Evolutionary conservation across 2,113 vertebrate genomes (phyloP), one percentile per base, ranked within the genome.

Genomic region (Excalfactoria chinensis): DNA sequence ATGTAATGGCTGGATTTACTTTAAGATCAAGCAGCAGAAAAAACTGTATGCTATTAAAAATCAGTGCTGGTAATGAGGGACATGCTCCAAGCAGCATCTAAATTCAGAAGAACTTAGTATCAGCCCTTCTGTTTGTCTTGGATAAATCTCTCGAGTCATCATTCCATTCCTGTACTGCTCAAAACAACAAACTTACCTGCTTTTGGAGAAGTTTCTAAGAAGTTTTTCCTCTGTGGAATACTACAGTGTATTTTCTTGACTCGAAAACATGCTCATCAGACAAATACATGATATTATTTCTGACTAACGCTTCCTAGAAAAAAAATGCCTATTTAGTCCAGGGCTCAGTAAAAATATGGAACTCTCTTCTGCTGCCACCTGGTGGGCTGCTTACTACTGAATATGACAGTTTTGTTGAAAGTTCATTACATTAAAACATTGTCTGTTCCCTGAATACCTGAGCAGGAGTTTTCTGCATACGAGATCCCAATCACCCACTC

Each of bases 321-420:
- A 75, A 86, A 66, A 51, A 53, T 7, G 56, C 25, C 30, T 60
- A 15, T 30, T 3, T 53, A 32, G 11, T 34, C 12, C 6, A 8
- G 37, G 2, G 11, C 40, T 63, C 3, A 3, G 35, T 69, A 35
- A 71, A 67, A 86, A 88, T 89, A 43, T 44, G 12, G 10, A 95
- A 86, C 92, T 97, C 97, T 82, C 85, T 89, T 73, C 91, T 97
- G 95, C 95, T 98, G 97, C 97, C 98, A 97, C 93, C 97, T 96
- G 85, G 95, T 97, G 97, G 96, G 40, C 88, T 7, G 70, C 16
- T 40, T 40, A 14, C 20, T 76, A 37, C 41, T 28, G 44, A 82
- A 71, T 78, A 46, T 30, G 37, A 8, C 4, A 2, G 51, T 71
- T 73, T 34, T 1, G 18, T 9, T 0, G 4, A 67, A 60, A 63